Evolutionary conservation across 2,113 vertebrate genomes (phyloP), one percentile per base, ranked within the genome.

Genomic region (Beaufortia kweichowensis): DNA sequence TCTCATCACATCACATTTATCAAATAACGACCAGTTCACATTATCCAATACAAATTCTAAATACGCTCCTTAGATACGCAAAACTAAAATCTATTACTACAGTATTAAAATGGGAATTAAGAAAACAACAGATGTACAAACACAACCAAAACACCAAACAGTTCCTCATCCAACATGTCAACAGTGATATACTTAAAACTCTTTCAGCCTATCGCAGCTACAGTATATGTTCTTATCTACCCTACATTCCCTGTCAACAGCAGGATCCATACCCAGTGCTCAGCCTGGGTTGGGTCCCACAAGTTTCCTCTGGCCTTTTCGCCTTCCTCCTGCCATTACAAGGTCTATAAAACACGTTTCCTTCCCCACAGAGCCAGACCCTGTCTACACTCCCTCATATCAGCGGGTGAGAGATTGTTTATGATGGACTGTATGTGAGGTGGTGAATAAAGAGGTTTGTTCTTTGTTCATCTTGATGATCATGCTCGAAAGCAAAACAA

Each of bases 301-400:
- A 3, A 61, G 56, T 35, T 83, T 83, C 76, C 82, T 82, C 61
- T 31, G 11, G 31, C 39, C 59, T 66, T 67, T 59, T 61, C 73
- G 70, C 8, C 66, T 82, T 84, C 80, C 84, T 84, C 28, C 23
- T 64, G 50, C 60, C 26, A 61, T 55, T 62, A 82, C 19, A 59
- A 56, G 24, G 24, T 8, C 28, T 39, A 59, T 35, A 74, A n/a
- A 57, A 71, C 33, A 31, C 6, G 15, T 57, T 75, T 82, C 79
- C 81, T 81, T 81, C 60, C 68, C 61, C 33, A 10, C 19, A 48
- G 12, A 56, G 70, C 33, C 50, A 10, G 48, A 28, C n/a, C 43
- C 65, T 23, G 26, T 24, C 23, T 0, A 35, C 35, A n/a, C 53
- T 39, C 39, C 55, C 24, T n/a, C 70, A 43, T 46, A 60, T 43